Conservation (phyloP, 2,888 invertebrate genomes). For the Tupiocoris notatus region DNA sequence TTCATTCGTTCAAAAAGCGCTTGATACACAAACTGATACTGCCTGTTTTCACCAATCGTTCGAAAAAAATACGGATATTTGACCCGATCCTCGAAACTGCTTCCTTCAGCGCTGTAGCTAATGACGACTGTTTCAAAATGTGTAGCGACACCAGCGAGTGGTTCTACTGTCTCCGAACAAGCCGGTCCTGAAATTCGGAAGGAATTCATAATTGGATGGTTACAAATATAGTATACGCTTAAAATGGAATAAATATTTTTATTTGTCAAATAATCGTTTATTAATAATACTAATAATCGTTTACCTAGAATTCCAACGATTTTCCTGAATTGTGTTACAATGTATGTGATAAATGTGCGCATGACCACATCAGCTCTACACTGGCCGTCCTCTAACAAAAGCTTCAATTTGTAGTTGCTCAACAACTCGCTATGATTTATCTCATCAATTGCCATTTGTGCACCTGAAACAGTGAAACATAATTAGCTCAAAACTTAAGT, state of each 20-base stretch:
- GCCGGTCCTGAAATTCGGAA: conserved; percentile 68
- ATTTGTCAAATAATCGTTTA: too few species aligned
- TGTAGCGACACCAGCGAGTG: conserved; percentile 72
- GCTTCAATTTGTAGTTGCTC: conserved; percentile 61
- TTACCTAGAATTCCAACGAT: conserved; percentile 69
- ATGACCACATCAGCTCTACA: conserved; percentile 72
- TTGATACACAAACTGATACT: conserved; percentile 67
- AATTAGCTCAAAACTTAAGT: conserved; percentile 54
- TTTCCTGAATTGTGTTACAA: conserved; percentile 59
- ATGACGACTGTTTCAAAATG: conserved; percentile 71
- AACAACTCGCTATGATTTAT: conserved; percentile 65
- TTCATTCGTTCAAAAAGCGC: conserved; percentile 61
- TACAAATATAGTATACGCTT: too few species aligned
- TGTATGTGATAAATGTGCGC: conserved; percentile 71
- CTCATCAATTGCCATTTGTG: conserved; percentile 62
- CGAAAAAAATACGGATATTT: conserved; percentile 77
- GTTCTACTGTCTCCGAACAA: conserved; percentile 78
- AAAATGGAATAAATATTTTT: too few species aligned
- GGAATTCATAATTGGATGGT: too few species aligned
- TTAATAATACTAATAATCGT: too few species aligned
- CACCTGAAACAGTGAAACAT: conserved; percentile 56
- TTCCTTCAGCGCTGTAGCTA: conserved; percentile 76
- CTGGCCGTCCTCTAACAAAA: conserved; percentile 64
- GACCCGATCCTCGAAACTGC: conserved; percentile 65
- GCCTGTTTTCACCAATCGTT: conserved; percentile 74